Base-by-base conservation (phyloP, 2,888 invertebrate species). In the Apamea anceps region DNA sequence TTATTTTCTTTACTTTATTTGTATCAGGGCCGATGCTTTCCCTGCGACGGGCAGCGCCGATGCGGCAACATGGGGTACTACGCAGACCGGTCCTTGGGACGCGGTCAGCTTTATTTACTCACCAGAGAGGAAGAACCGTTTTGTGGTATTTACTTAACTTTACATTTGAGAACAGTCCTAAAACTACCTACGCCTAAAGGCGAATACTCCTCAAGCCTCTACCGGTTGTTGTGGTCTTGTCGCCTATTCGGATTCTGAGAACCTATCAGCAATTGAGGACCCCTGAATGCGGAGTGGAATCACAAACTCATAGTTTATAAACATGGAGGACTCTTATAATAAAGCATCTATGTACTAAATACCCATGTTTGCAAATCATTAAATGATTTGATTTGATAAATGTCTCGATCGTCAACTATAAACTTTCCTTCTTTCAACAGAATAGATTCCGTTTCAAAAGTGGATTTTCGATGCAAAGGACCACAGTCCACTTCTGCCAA, bases 1-100 rank as follows among this genome's bases (percentile, higher is more conserved):
- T 25, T 48, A 12, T 4, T n/a, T 28, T 15, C 63, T 21, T 42
- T 72, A 28, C 15, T 54, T 37, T 62, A 15, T 72, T 90, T 77
- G 13, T 67, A 12, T 28, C 51, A 97, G 97, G 97, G 97, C n/a
- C 93, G 94, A 1, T 97, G 97, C 81, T 97, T 97, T 90, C 97
- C 97, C 5, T 97, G 97, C 85, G 95, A 96, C 63, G 95, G 96
- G 6, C 96, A 97, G 45, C 95, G 97, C 2, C 96, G 97, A 0
- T 99, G 99, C 94, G 99, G 99, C 60, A 98, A 99, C 93, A 99
- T 99, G 99, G 99, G 99, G 0, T 99, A 99, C 95, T 99, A 99
- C 94, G 98, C 99, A 1, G 98, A 99, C 94, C 97, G 98, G 72
- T 98, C 98, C 0, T 97, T 98, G 8, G 99, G 98, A 0, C 97